These are phyloP conservation scores for Willowsia nigromaculata DNA, from an alignment of 2,888 invertebrate genomes.

Conservation along the genomic window DNA sequence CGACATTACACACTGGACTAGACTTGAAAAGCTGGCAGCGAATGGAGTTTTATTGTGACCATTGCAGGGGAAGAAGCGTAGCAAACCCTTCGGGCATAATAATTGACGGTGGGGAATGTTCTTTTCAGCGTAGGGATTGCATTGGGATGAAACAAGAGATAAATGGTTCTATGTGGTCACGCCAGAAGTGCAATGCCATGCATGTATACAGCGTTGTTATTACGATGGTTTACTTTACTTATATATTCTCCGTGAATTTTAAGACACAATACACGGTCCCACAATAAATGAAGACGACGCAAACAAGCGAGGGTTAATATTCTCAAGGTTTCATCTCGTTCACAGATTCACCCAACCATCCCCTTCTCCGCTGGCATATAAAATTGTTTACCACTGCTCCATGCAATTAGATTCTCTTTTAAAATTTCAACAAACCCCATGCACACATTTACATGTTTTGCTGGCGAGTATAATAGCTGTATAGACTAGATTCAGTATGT, in stretches of 20 bases:
- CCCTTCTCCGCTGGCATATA: constrained; percentile 23
- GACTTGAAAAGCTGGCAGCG: not conserved
- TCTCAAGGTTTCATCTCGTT: constrained; percentile 43
- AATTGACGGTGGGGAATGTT: not conserved
- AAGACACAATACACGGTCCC: not conserved
- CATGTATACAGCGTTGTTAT: not conserved
- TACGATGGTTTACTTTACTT: not conserved
- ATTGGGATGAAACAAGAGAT: not conserved
- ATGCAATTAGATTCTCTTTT: constrained; percentile 10
- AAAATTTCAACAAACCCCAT: constrained; percentile 34
- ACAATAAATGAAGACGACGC: constrained; percentile 1
- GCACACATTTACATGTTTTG: constrained; percentile 9
- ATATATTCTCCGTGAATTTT: constrained; percentile 22
- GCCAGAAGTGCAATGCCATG: not conserved
- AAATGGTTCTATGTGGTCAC: not conserved
- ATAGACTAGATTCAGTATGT: not conserved
- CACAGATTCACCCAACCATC: constrained; percentile 48
- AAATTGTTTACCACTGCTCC: constrained; percentile 26
- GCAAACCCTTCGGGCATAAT: constrained; percentile 47
- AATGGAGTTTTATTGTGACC: not conserved
- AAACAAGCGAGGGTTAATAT: constrained; percentile 51
- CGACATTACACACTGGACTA: not conserved
- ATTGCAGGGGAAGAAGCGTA: not conserved
- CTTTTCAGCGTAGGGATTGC: not conserved
- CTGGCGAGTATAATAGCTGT: not conserved